Evolutionary conservation across 2,888 invertebrate species (phyloP).

Genomic region (Ichneumoninae sp.): DNA sequence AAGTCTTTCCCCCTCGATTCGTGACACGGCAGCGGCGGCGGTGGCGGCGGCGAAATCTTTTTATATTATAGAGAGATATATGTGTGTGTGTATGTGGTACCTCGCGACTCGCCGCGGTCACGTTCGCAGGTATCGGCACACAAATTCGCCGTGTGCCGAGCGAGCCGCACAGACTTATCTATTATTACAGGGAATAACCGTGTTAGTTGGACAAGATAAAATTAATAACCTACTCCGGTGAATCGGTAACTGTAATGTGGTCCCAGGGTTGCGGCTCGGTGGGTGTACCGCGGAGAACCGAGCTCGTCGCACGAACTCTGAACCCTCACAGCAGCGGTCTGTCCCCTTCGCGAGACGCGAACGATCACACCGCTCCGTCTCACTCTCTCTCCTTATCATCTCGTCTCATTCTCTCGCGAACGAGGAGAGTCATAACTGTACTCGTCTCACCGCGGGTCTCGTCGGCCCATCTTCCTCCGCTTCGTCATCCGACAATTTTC

Average conservation of each 20-base stretch:
- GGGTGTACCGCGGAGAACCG: constrained; percentile 10
- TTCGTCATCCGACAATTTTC: constrained; percentile 77
- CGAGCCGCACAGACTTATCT: neutral
- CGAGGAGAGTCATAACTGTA: constrained; percentile 64
- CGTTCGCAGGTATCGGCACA: constrained; percentile 2
- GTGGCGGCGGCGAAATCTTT: no score
- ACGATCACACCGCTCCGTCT: constrained; percentile 47
- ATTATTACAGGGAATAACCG: constrained; percentile 39
- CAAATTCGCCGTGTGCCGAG: neutral
- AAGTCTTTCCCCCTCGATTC: no score
- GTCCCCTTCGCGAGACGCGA: constrained; percentile 49
- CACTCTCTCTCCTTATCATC: constrained; percentile 4
- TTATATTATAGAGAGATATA: no score
- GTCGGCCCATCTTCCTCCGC: constrained; percentile 34
- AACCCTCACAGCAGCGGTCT: constrained; percentile 53
- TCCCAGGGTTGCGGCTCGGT: constrained; percentile 43
- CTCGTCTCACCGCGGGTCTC: constrained; percentile 53
- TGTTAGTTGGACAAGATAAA: constrained; percentile 60
- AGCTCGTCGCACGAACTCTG: constrained; percentile 60
- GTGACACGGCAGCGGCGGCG: no score
- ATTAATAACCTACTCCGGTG: constrained; percentile 65
- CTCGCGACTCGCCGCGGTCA: neutral
- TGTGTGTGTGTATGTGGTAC: no score
- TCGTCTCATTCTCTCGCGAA: constrained; percentile 4
- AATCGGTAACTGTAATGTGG: constrained; percentile 61